Percentiles rank a stretch among this genome's conserved stretches.
These are phyloP conservation scores for Pocillopora verrucosa DNA, from an alignment of 64 coral and sea anemone species.

Conservation along the genomic window DNA sequence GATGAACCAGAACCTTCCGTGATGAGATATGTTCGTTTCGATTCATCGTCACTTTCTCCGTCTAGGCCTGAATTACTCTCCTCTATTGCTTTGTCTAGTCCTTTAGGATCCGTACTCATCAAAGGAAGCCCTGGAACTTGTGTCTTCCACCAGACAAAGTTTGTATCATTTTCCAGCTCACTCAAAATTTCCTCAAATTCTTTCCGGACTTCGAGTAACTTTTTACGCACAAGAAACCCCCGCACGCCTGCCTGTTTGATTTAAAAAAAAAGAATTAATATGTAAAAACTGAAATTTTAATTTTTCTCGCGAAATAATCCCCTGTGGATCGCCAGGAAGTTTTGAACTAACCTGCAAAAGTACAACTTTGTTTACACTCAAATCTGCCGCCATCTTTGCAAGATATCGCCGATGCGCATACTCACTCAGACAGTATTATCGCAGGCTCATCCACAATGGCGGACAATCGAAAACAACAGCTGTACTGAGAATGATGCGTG, in stretches of 20 bases:
- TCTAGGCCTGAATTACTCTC: background rate
- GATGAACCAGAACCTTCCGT: background rate
- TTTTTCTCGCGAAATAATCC: background rate
- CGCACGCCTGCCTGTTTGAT: slow-evolving; percentile 48
- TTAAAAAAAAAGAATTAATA: background rate
- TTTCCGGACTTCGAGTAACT: slow-evolving; percentile 48
- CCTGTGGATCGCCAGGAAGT: no score
- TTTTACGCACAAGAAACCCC: slow-evolving; percentile 40
- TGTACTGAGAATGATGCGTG: no score
- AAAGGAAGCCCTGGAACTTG: background rate
- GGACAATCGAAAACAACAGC: background rate
- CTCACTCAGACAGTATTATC: slow-evolving; percentile 1
- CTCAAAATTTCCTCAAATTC: slow-evolving; percentile 81
- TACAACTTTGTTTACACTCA: slow-evolving; percentile 3
- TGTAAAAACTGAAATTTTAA: background rate
- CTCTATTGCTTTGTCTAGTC: background rate
- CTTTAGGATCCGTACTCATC: background rate
- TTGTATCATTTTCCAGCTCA: slow-evolving; percentile 42
- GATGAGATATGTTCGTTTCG: background rate
- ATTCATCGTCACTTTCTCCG: background rate
- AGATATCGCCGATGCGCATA: background rate
- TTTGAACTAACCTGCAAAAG: slow-evolving; percentile 51
- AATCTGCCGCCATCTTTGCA: slow-evolving; percentile 74
- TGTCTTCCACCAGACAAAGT: slow-evolving; percentile 13
- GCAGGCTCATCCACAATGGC: background rate